These are phyloP conservation scores for Gephyroberyx darwinii DNA, from an alignment of 2,797 vertebrate genomes.

Conservation along the genomic window DNA sequence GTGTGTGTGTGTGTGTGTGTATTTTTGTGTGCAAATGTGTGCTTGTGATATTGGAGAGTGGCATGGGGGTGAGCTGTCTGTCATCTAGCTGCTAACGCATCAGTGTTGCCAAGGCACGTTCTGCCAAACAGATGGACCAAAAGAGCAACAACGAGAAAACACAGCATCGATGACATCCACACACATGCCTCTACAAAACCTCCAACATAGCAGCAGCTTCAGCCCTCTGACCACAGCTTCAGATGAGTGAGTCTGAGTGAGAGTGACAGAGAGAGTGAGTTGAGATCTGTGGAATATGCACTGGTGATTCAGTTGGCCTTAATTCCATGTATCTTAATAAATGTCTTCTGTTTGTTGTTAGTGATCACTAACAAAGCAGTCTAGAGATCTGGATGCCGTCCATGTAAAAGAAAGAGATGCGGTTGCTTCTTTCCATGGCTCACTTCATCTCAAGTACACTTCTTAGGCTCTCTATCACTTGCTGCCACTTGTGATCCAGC, in stretches of 20 bases:
- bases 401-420: background rate
- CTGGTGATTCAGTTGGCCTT: background rate
- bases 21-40: conserved; percentile 54
- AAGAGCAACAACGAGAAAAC: conserved; percentile 67
- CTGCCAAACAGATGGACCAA: conserved; percentile 73
- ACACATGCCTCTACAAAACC: conserved; percentile 55
- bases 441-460: background rate
- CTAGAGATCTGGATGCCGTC: background rate
- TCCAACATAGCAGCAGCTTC: conserved; percentile 39
- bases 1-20: conserved; percentile 27
- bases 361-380: background rate
- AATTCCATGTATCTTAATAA: background rate
- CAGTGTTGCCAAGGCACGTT: conserved; percentile 60
- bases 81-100: conserved; percentile 66
- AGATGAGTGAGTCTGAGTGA: conserved; percentile 22
- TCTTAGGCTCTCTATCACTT: background rate
- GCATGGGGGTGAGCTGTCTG: conserved; percentile 61
- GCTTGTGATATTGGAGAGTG: conserved; percentile 67
- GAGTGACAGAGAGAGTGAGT: conserved; percentile 15
- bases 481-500: background rate
- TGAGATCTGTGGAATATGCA: conserved; percentile 8
- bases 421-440: background rate
- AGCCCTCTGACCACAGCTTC: conserved; percentile 44
- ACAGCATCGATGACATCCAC: conserved; percentile 62
- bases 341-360: background rate